Conservation (phyloP, 2,888 invertebrate species). For the Machimus atricapillus region DNA sequence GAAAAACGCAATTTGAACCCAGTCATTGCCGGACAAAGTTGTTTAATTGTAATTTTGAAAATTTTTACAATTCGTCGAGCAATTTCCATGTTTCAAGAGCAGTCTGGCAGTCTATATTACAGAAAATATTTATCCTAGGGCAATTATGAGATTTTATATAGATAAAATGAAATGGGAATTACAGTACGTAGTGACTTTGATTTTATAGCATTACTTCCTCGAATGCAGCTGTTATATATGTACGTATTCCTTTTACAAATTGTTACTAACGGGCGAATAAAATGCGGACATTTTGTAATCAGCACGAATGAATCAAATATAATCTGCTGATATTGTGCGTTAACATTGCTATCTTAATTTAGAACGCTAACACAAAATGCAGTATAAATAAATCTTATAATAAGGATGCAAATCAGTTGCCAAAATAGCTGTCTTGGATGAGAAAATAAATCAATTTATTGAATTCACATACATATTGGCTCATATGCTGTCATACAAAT, state of each 20-base stretch:
- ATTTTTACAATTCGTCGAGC: neutral
- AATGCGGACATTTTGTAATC: neutral
- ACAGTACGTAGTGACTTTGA: neutral
- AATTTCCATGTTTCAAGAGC: neutral
- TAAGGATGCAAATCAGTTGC: neutral
- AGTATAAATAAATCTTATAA: neutral
- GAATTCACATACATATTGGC: neutral
- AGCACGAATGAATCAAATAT: neutral
- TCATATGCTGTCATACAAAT: constrained; percentile 12
- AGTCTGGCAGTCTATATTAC: neutral
- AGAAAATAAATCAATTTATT: constrained; percentile 25
- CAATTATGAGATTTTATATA: neutral
- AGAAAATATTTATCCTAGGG: neutral
- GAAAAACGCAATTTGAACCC: neutral
- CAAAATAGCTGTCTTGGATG: neutral
- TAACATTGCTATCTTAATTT: neutral
- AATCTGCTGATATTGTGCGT: neutral
- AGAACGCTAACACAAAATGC: neutral
- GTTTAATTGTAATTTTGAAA: neutral
- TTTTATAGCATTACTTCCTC: neutral
- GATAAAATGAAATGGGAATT: neutral
- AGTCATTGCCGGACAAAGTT: neutral
- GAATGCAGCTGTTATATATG: neutral
- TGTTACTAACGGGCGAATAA: neutral
- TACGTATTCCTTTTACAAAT: too few relatives aligned